Evolutionary conservation across 2,888 invertebrate genomes (phyloP).

Genomic region (Philhelius pedissequus): DNA sequence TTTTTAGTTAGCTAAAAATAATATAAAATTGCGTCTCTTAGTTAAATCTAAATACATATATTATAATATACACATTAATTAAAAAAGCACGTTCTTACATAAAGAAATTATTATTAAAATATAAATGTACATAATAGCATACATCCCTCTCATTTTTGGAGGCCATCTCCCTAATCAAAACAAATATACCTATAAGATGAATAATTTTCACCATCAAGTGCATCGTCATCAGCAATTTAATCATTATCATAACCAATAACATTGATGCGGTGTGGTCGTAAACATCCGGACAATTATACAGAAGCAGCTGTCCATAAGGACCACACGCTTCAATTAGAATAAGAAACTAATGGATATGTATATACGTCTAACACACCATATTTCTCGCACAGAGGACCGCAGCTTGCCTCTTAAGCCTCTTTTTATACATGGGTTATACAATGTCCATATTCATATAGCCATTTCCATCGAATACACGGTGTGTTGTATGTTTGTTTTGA

Average conservation of each 20-base stretch:
- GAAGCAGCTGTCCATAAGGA: constrained; percentile 8
- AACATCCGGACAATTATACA: constrained; percentile 52
- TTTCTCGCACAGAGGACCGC: background rate
- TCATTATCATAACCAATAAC: constrained; percentile 54
- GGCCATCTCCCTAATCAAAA: constrained; percentile 48
- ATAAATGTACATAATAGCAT: too few species aligned
- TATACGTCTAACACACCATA: too few species aligned
- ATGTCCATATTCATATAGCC: background rate
- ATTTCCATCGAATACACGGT: too few species aligned
- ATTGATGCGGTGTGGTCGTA: constrained; percentile 63
- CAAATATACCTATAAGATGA: constrained; percentile 17
- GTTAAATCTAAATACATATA: too few species aligned
- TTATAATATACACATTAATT: too few species aligned
- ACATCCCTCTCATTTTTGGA: background rate
- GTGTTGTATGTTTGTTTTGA: constrained; percentile 49
- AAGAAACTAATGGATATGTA: constrained; percentile 45
- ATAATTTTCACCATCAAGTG: constrained; percentile 42
- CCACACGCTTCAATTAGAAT: constrained; percentile 65
- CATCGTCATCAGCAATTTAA: constrained; percentile 41
- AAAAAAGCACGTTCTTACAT: background rate
- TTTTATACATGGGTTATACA: background rate
- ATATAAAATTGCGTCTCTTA: too few species aligned
- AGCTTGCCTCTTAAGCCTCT: constrained; percentile 56
- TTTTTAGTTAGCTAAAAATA: too few species aligned
- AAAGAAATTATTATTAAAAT: too few species aligned